Base-by-base conservation (phyloP, 64 coral and sea anemone genomes). In the Pocillopora verrucosa region DNA sequence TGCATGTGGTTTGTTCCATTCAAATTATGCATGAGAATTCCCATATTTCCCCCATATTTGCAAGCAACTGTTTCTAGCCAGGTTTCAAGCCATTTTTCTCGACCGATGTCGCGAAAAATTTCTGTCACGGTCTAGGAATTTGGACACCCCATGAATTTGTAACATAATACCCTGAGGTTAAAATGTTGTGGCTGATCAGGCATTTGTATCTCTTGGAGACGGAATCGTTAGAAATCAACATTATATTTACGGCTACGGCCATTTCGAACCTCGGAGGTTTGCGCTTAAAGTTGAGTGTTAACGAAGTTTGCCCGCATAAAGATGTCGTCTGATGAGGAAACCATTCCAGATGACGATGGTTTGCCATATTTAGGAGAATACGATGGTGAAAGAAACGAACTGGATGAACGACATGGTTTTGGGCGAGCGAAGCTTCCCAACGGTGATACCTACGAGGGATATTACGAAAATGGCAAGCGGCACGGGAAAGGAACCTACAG, bases 361-460 rank as follows among this genome's bases (percentile, higher is more conserved):
- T 13, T 92, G 61, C 90, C 90, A 2, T 77, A 92, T 62, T 75
- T 92, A 1, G 90, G 90, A 9, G 90, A 92, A 92, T 92, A 87
- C 4, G 90, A 92, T 20, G 90, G 90, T 13, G 90, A 92, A 38
- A 59, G 90, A 57, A 92, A 92, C 34, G 90, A 92, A 16, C 24
- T 74, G 11, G 82, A 92, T 5, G 90, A 92, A 34, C 34, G 90
- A 41, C 90, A 92, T 30, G 90, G 90, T 4, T 75, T 65, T 67
- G 90, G 90, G 45, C 62, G 75, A 80, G 74, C 80, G 15, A 67
- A 78, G 36, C 73, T 79, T 17, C 90, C 90, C 0, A 82, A 86
- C 25, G 76, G 79, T 13, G 90, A 92, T n/a, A 92, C 90, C 11
- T 92, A 87, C 38, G 90, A 92, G 34, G 90, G 90, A 9, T 60